Base-by-base conservation (phyloP, 2,888 invertebrate genomes). In the Merodon equestris region DNA sequence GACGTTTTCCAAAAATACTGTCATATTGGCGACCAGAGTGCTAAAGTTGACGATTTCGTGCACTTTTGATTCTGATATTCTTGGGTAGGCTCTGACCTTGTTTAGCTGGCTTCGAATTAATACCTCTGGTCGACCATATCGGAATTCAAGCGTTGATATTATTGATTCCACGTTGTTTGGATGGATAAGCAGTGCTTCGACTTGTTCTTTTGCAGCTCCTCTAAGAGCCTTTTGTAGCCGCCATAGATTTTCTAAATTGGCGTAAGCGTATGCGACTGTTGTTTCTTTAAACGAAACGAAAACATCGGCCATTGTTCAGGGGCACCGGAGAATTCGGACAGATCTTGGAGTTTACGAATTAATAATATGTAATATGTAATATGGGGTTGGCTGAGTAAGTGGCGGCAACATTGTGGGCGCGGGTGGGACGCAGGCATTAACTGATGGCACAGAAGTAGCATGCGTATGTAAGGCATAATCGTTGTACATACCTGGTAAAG, bases 271-370 rank as follows among this genome's bases (percentile, higher is more conserved):
- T 34, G 60, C 64, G 9, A 1, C 19, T n/a, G 75, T 73, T 4
- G 79, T 81, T 60, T 82, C 79, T 13, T 40, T 76, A 61, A 47
- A 83, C 1, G 72, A 48, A 1, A 73, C 79, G 1, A 56, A 54
- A 83, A 83, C 71, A 82, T 77, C 9, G 83, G 82, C 82, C 83
- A 83, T 48, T 83, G 79, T 54, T 82, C 82, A 5, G 83, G 81
- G n/a, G n/a, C n/a, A n/a, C n/a, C n/a, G n/a, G 58, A 44, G 51
- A 83, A 83, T 7, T 68, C 71, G 2, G 82, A 82, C 18, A 83
- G 64, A 38, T 82, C 82, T 7, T 75, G 77, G 0, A 74, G 48
- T 14, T 82, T 83, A 9, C 77, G 72, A 34, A 54, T 56, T 0
- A 19, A n/a, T n/a, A n/a, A n/a, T n/a, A 1, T 48, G 48, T 0